A percentile compares a stretch with the other conserved stretches of the same genome.
Evolutionary conservation across 1,140 invertebrate species (phyloP).

Genomic region (Leptoteleia sp.): DNA sequence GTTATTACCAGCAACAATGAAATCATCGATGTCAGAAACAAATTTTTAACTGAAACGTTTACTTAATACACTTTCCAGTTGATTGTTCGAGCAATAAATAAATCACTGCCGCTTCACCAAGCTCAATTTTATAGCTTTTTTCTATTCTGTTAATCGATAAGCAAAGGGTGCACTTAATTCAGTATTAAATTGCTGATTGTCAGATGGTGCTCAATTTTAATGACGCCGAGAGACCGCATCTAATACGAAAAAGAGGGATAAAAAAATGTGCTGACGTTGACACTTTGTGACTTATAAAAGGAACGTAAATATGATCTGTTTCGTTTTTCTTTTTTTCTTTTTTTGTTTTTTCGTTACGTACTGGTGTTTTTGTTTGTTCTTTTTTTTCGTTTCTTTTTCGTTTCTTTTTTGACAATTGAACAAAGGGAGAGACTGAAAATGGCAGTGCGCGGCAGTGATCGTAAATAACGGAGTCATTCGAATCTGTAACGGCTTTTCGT

Average conservation of each 20-base stretch:
- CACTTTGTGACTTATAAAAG: constrained; percentile 31
- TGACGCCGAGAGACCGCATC: constrained; percentile 1
- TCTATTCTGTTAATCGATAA: constrained; percentile 30
- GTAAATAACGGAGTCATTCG: constrained; percentile 51
- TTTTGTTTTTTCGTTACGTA: no score
- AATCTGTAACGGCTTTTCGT: constrained; percentile 47
- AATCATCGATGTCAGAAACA: no score
- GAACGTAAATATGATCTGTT: constrained; percentile 26
- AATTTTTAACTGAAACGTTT: no score
- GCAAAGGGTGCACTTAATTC: constrained; percentile 13
- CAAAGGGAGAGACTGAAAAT: constrained; percentile 35
- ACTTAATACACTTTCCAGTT: constrained; percentile 42
- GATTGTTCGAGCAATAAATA: constrained; percentile 40
- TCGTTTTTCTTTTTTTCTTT: neutral
- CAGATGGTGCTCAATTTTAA: constrained; percentile 20
- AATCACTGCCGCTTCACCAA: constrained; percentile 25
- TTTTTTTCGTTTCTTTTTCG: constrained; percentile 1
- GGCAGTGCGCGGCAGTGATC: constrained; percentile 20
- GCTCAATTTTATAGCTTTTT: constrained; percentile 29
- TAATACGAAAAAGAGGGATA: neutral
- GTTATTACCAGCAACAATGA: no score
- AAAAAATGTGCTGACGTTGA: constrained; percentile 12
- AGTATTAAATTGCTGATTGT: constrained; percentile 34
- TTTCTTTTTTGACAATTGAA: constrained; percentile 26
- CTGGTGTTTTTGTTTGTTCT: no score